Evolutionary conservation across 2,113 vertebrate genomes (phyloP).

Genomic region (Delphinapterus leucas): DNA sequence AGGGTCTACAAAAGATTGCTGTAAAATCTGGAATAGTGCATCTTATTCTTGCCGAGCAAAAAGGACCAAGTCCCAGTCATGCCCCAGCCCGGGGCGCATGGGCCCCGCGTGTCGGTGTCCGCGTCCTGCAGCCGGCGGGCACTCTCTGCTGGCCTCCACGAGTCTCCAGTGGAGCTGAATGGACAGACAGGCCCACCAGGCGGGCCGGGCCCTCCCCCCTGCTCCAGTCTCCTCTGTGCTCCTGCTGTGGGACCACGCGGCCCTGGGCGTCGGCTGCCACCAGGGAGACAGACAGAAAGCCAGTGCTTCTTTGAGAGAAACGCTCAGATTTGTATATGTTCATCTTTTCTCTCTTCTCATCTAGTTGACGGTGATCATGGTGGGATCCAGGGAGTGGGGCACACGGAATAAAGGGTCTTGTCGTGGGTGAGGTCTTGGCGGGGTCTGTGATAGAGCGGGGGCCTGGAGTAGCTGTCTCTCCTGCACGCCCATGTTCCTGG

Average conservation of each 20-base stretch:
- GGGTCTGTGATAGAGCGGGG: neutral
- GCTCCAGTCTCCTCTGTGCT: neutral
- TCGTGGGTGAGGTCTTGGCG: neutral
- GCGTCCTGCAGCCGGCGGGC: rapidly evolving
- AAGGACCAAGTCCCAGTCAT: neutral
- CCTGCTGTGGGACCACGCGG: neutral
- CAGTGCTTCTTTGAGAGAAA: neutral
- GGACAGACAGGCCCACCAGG: neutral
- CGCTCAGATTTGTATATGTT: neutral
- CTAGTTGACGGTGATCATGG: neutral
- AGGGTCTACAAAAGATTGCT: neutral
- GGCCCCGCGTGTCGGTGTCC: neutral
- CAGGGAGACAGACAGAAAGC: neutral
- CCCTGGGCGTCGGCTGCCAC: neutral
- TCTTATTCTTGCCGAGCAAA: neutral
- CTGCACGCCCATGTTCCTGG: neutral
- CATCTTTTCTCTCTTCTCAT: neutral
- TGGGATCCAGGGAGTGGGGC: neutral
- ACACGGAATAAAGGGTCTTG: neutral
- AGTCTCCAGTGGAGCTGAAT: neutral
- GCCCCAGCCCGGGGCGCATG: rapidly evolving
- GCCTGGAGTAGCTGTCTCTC: neutral
- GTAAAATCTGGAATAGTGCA: neutral
- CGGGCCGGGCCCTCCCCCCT: too few species aligned
- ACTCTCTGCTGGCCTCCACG: neutral